Evolutionary conservation across 2,113 vertebrate species (phyloP), one percentile per base, ranked within the genome.

Genomic region (Osmerus eperlanus): DNA sequence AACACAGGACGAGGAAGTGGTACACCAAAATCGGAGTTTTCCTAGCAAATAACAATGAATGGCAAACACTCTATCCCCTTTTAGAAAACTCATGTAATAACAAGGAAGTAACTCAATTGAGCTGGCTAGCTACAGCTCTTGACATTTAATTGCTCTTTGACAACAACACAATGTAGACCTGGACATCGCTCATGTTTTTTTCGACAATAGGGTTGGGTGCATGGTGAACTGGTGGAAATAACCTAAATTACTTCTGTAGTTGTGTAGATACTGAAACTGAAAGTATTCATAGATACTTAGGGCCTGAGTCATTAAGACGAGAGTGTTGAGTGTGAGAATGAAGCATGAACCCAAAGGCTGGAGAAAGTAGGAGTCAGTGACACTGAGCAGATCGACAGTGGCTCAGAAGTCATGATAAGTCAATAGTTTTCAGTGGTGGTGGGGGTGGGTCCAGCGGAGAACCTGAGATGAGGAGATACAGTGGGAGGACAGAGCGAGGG

Each of bases 311-410:
- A 16, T 18, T 15, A 15, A 12, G 18, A 4, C 3, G 29, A 36
- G 28, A 19, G 8, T 18, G 32, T 18, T 65, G 18, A 4, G 14
- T 12, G 63, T 32, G 8, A 47, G 41, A 47, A 9, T 9, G 41
- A 9, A 47, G 41, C 41, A 1, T 9, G 41, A 47, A 7, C 65
- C 16, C 14, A 16, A 53, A 72, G 78, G 78, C 83, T 84, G 78
- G 80, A 77, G 76, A 75, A 36, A 29, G 41, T 29, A 12, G 55
- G 19, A 67, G 65, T 41, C 2, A 12, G 19, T 32, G 19, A 77
- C 78, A 75, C 73, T 65, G 78, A 83, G 63, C 72, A 82, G 81
- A 85, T 76, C 41, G 67, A 73, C 28, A 54, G 19, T 81, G 65
- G 80, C 74, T 83, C 76, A 71, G 69, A 62, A 4, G 29, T 51